A percentile compares a stretch with the other conserved stretches of the same genome.
These are phyloP conservation scores for Ictidomys tridecemlineatus DNA, from an alignment of 2,113 vertebrate genomes.

Conservation along the genomic window DNA sequence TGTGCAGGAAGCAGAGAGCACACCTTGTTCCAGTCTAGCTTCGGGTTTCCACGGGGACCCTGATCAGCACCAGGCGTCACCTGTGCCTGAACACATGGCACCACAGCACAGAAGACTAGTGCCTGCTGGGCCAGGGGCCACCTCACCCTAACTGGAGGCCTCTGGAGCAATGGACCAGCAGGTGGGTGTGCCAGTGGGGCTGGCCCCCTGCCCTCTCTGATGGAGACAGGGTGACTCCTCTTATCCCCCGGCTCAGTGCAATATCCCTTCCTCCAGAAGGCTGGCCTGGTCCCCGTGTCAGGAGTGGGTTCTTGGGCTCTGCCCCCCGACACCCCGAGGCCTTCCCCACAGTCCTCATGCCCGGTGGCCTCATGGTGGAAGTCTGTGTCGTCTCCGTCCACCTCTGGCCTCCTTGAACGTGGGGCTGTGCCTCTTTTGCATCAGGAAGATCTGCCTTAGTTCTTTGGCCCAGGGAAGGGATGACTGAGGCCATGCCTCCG, in stretches of 20 bases:
- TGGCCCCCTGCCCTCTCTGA: background rate
- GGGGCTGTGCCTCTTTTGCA: background rate
- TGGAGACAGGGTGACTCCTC: background rate
- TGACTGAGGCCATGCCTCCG: background rate
- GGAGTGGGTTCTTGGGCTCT: background rate
- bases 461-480: background rate
- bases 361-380: background rate
- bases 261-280: background rate
- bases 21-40: background rate
- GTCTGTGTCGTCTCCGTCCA: background rate
- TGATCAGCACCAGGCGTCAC: background rate
- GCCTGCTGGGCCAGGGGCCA: background rate
- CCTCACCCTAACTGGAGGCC: background rate
- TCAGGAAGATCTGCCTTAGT: background rate
- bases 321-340: background rate
- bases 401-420: background rate
- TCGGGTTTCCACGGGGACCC: background rate
- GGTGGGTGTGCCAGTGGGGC: no score
- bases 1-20: background rate
- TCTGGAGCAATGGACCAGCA: no score
- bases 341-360: fast-evolving
- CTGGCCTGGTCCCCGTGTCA: background rate
- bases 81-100: background rate
- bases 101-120: background rate
- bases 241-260: background rate